These are phyloP conservation scores for Siphlonurus alternatus DNA, from an alignment of 2,888 invertebrate genomes.

Conservation along the genomic window DNA sequence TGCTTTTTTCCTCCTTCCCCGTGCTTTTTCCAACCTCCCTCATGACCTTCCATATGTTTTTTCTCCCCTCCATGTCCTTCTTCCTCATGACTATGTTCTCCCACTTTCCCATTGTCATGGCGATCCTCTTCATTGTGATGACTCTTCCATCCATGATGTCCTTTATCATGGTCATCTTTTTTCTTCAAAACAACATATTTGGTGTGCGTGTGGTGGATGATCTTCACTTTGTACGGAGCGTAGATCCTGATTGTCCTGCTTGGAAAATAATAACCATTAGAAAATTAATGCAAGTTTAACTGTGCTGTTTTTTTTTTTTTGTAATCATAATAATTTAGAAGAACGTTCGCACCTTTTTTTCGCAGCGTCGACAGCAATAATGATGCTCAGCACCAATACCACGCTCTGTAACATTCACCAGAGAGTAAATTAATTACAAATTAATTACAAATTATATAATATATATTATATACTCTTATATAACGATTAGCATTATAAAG, in stretches of 20 bases:
- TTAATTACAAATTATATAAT: too few species aligned
- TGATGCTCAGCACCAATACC: too few species aligned
- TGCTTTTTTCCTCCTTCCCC: too few species aligned
- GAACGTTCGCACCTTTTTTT: not conserved
- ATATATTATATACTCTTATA: too few species aligned
- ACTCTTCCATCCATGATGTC: not conserved
- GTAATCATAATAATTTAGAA: not conserved
- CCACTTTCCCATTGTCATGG: not conserved
- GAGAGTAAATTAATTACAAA: too few species aligned
- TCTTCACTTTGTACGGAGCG: slow-evolving; percentile 48
- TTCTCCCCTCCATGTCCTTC: too few species aligned
- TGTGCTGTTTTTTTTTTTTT: not conserved
- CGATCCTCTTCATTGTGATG: not conserved
- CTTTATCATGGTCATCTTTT: not conserved
- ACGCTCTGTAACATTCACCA: too few species aligned
- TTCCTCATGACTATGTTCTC: not conserved
- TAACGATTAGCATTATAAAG: too few species aligned
- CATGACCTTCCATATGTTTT: too few species aligned
- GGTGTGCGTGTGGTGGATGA: slow-evolving; percentile 51
- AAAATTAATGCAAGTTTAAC: slow-evolving; percentile 14
- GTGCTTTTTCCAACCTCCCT: too few species aligned
- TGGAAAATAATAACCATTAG: slow-evolving; percentile 16
- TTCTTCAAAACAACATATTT: too few species aligned
- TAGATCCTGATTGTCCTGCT: slow-evolving; percentile 50
- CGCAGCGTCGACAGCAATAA: too few species aligned